These are phyloP conservation scores for Drosophila meridiana DNA, from an alignment of 2,888 invertebrate genomes.

Conservation along the genomic window DNA sequence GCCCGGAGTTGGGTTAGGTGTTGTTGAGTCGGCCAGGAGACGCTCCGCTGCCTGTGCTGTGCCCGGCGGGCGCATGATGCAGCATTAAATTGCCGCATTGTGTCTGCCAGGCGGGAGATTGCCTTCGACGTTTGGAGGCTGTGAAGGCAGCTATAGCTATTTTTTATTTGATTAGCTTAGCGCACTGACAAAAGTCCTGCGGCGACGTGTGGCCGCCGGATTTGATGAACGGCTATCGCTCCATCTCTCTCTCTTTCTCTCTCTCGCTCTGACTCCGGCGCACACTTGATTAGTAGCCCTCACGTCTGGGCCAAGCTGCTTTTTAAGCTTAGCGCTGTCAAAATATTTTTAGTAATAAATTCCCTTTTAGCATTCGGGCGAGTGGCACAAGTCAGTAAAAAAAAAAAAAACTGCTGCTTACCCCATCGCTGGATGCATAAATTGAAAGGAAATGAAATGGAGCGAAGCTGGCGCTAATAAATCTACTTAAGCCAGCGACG, in stretches of 20 bases:
- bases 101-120: conserved; percentile 68
- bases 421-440: conserved; percentile 16
- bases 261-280: not conserved
- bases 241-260: not conserved
- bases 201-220: conserved; percentile 79
- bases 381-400: conserved; percentile 20
- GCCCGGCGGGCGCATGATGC: conserved; percentile 82
- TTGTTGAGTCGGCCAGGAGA: not conserved
- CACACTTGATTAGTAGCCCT: conserved; percentile 73
- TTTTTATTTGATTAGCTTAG: conserved; percentile 81
- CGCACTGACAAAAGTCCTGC: conserved; percentile 71
- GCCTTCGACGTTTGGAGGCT: conserved; percentile 22
- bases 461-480: conserved; percentile 48
- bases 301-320: conserved; percentile 54
- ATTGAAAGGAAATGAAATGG: conserved; percentile 60
- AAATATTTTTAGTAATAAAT: conserved; percentile 83
- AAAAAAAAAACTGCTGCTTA: conserved; percentile 8
- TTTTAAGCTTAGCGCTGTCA: conserved; percentile 81
- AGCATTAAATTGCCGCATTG: conserved; percentile 85
- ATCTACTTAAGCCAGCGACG: conserved; percentile 36
- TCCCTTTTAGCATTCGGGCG: conserved; percentile 57
- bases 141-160: conserved; percentile 46
- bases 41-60: not conserved
- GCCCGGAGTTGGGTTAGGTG: conserved; percentile 26
- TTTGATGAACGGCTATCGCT: conserved; percentile 75